phyloP scores from a whole-genome alignment of 2,888 invertebrate species.

The Synergus umbraculus region DNA sequence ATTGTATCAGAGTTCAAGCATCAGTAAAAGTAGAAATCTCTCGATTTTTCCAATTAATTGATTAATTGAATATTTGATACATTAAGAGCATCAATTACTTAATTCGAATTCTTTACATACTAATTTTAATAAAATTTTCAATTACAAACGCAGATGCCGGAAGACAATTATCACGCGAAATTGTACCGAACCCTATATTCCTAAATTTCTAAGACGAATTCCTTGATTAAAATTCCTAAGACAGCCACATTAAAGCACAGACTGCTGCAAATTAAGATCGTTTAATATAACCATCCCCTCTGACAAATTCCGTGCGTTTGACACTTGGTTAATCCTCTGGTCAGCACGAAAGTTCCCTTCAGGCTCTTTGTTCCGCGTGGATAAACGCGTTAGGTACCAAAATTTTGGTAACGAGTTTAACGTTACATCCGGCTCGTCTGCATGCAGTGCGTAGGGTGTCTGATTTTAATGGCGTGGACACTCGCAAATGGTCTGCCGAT shows the following conservation, averaged over 20 bases:
- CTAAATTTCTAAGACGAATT: neutral
- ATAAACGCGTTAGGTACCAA: conserved; percentile 65
- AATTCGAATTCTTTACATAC: no score
- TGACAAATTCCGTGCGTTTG: conserved; percentile 25
- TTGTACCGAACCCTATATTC: neutral
- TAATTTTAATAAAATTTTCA: neutral
- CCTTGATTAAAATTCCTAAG: conserved; percentile 14
- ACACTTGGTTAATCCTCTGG: conserved; percentile 29
- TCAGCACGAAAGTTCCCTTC: conserved; percentile 27
- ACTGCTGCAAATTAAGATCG: conserved; percentile 2
- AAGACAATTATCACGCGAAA: neutral
- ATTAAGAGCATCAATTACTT: no score
- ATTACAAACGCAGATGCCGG: neutral
- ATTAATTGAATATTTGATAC: no score
- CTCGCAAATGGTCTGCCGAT: conserved; percentile 67
- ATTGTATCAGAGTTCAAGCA: no score
- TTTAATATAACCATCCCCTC: conserved; percentile 29
- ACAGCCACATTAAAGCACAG: neutral
- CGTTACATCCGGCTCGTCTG: conserved; percentile 60
- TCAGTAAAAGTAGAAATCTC: no score
- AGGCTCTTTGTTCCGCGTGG: conserved; percentile 58
- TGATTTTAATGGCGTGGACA: conserved; percentile 71
- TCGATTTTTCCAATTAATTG: no score
- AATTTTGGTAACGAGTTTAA: conserved; percentile 72
- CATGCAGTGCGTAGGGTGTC: conserved; percentile 64